These are phyloP conservation scores for Steromphala cineraria DNA, from an alignment of 2,888 invertebrate genomes.

Conservation along the genomic window DNA sequence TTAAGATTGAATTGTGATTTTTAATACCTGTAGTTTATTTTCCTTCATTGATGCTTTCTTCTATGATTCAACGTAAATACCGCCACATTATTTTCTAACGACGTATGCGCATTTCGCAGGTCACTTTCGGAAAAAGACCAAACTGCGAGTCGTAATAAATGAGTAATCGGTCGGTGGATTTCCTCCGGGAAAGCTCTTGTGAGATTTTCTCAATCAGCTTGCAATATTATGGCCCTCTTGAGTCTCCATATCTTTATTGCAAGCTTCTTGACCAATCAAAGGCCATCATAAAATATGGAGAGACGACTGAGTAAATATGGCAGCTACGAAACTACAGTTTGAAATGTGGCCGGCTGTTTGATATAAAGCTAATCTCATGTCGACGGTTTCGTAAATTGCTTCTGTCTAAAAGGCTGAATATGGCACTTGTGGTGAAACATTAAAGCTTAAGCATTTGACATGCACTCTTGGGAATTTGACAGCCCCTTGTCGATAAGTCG, in stretches of 20 bases:
- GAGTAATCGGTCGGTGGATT: neutral
- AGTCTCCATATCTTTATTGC: slow-evolving; percentile 16
- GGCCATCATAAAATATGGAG: slow-evolving; percentile 1
- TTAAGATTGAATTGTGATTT: too few species aligned
- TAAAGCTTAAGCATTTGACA: neutral
- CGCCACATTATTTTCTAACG: too few species aligned
- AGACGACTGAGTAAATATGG: slow-evolving; percentile 1
- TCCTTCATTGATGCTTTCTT: too few species aligned
- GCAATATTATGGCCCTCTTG: slow-evolving; percentile 9
- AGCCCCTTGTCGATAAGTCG: too few species aligned
- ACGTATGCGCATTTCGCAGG: too few species aligned
- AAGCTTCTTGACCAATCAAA: slow-evolving; percentile 2
- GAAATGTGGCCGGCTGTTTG: neutral
- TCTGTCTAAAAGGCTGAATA: neutral
- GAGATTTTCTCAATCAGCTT: slow-evolving; percentile 9
- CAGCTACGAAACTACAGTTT: neutral
- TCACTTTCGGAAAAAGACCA: too few species aligned
- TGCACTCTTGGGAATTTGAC: neutral
- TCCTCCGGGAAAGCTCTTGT: neutral
- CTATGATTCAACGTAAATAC: too few species aligned
- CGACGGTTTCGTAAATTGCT: neutral
- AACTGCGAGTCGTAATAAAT: neutral
- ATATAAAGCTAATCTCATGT: neutral
- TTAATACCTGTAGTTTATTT: too few species aligned
- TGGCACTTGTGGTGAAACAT: neutral